phyloP scores from a whole-genome alignment of 2,888 invertebrate genomes.

The Acronicta leporina region DNA sequence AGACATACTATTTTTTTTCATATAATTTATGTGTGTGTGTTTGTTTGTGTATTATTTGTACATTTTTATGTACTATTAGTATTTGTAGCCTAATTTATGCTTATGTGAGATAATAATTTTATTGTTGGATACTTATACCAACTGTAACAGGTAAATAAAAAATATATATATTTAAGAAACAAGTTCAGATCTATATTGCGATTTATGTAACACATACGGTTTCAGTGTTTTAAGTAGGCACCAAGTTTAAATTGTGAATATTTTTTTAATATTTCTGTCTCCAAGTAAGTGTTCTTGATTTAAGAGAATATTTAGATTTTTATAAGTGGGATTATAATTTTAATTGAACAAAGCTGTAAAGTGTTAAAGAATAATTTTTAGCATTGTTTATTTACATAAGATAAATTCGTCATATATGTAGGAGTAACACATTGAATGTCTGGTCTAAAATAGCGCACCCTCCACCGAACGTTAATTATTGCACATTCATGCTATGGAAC shows the following conservation, averaged over 20 bases:
- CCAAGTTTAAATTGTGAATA: no score
- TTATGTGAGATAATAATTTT: neutral
- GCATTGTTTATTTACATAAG: slow-evolving; percentile 10
- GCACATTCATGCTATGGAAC: no score
- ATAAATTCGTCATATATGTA: slow-evolving; percentile 25
- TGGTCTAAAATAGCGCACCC: no score
- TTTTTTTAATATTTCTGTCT: neutral
- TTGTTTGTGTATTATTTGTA: neutral
- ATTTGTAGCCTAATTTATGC: slow-evolving; percentile 17
- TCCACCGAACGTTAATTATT: no score
- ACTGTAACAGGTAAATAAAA: no score
- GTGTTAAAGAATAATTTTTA: slow-evolving; percentile 13
- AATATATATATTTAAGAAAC: no score
- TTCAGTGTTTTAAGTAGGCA: no score
- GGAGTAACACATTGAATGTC: neutral
- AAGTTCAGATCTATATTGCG: no score
- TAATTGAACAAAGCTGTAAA: slow-evolving; percentile 2
- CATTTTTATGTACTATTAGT: slow-evolving; percentile 9
- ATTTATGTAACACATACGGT: no score
- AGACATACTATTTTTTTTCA: no score
- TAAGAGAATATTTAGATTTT: neutral
- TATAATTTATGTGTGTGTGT: neutral
- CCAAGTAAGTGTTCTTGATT: no score
- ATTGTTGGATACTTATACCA: neutral
- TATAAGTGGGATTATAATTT: slow-evolving; percentile 13